A percentile compares a stretch with the other conserved stretches of the same genome.
Evolutionary conservation across 2,113 vertebrate species (phyloP).

Genomic region (Potamarius usumacintae): DNA sequence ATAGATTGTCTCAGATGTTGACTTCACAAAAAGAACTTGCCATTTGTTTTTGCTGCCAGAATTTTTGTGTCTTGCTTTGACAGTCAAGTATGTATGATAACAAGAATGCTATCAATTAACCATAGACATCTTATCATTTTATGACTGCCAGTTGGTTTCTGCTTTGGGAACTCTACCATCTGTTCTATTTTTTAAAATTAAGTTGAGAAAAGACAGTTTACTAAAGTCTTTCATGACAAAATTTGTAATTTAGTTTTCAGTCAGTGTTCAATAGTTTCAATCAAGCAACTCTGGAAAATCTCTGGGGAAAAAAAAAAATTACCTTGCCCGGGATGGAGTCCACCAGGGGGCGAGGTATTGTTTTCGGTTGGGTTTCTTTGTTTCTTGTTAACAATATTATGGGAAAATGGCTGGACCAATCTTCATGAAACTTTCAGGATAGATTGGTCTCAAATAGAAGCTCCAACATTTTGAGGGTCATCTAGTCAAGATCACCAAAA

Average conservation of each 20-base stretch:
- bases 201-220: background rate
- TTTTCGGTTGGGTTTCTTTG: too few species aligned
- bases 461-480: too few species aligned
- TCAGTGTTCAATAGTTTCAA: background rate
- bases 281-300: background rate
- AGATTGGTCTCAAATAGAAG: too few species aligned
- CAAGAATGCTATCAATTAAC: background rate
- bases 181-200: background rate
- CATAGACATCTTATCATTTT: background rate
- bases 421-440: too few species aligned
- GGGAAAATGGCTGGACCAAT: too few species aligned
- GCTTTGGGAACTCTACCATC: background rate
- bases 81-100: background rate
- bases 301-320: background rate
- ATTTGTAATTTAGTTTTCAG: background rate
- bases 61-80: background rate
- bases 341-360: too few species aligned
- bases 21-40: background rate
- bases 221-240: background rate
- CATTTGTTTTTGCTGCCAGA: background rate
- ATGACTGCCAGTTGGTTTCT: background rate
- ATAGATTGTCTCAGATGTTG: conserved; percentile 8
- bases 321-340: too few species aligned
- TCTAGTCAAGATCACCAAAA: too few species aligned
- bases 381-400: too few species aligned